Base-by-base conservation (phyloP, 1,140 invertebrate genomes). In the Copidosoma floridanum region DNA sequence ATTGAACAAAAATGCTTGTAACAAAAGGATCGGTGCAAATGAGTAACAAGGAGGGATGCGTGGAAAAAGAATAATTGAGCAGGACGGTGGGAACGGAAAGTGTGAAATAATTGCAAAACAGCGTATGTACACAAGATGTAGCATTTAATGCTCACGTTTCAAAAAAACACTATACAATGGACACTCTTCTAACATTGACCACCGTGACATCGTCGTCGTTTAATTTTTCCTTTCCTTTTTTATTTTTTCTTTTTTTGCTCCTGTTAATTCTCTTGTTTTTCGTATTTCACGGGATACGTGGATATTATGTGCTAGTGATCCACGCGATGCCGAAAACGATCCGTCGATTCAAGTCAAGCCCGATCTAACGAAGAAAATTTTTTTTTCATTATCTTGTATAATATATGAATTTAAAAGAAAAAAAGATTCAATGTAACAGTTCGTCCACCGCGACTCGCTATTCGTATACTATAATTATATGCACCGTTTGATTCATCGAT, bases 151-250 rank as follows among this genome's bases (percentile, higher is more conserved):
- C 82, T 83, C 77, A 83, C 81, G 82, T 83, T 84, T 83, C 82
- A 83, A 84, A 84, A n/a, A 83, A 84, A 83, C 82, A 83, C 82
- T 83, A 83, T 83, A 83, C 82, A 84, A 82, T 83, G 81, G 81
- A 83, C 81, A 78, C 74, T 78, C 72, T 61, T 78, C 77, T 79
- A 79, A 79, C 76, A 77, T 76, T 78, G 75, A 79, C 73, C 76
- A 77, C 69, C 73, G 71, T 73, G 74, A 75, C 72, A 73, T 71
- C 65, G 66, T 71, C 67, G 67, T 63, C 61, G 65, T 62, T 56
- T 43, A 10, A 40, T 51, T 35, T 54, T 55, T 41, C 24, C 32
- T 46, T 48, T 50, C 53, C 2, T 29, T 48, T 18, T 14, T 37
- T n/a, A n/a, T n/a, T n/a, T n/a, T n/a, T n/a, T n/a, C n/a, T n/a